Base-by-base conservation (phyloP, 2,888 invertebrate species). In the Capitulum mitella region DNA sequence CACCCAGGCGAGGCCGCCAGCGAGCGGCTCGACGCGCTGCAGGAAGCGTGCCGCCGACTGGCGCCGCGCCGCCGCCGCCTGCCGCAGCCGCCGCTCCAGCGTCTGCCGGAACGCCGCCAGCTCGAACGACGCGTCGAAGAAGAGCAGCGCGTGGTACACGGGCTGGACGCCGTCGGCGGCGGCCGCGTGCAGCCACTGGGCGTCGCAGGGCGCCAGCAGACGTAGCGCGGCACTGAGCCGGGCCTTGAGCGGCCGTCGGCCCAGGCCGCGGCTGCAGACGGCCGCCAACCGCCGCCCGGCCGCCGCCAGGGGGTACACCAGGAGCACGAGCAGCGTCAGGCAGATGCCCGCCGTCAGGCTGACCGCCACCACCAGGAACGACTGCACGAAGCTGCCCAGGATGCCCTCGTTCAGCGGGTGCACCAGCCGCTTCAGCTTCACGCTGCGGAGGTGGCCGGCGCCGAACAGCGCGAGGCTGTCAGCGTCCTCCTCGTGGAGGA, bases 141-240 rank as follows among this genome's bases (percentile, higher is more conserved):
- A 85, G 10, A 89, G 84, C 34, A 89, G 83, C 54, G 87, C 86
- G 82, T 88, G 88, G 37, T 86, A 85, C n/a, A 88, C 85, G n/a
- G 85, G 83, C 61, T 83, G 82, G 32, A 84, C 84, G 80, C 84
- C 84, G 43, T 84, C 83, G 77, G 84, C 83, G 34, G 80, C 83
- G 77, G 84, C 83, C 37, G 80, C 79, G 32, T 86, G 85, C 80
- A 87, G 83, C 88, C 88, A 88, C 79, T 87, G 84, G 32, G 85
- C 84, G 82, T 88, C 88, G 37, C 85, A 85, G 29, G 86, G 85
- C 32, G 81, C 74, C 26, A 81, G 29, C 78, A 79, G 51, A 79
- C 80, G 12, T 34, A 46, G 64, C 77, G 77, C 74, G 78, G 79
- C 3, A 78, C 77, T 12, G 61, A 75, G 26, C 46, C n/a, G 82